Conservation (phyloP, 2,888 invertebrate species). For the Sicus ferrugineus region DNA sequence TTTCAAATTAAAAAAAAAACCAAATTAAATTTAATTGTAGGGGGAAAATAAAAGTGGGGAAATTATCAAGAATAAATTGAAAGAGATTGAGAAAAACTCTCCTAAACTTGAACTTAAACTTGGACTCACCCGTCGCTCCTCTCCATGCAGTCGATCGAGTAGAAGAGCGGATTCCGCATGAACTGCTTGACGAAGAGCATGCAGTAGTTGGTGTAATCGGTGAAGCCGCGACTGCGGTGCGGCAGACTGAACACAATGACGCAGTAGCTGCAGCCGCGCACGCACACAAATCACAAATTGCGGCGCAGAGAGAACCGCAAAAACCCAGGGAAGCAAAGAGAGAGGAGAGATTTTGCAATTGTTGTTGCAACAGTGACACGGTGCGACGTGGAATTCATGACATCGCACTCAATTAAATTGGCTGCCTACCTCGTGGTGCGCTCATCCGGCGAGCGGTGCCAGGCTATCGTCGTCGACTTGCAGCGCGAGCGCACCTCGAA, state of each 20-base stretch:
- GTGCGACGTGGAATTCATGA: constrained; percentile 17
- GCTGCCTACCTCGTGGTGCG: constrained; percentile 58
- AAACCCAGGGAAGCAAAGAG: neutral
- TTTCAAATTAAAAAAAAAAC: too few species aligned
- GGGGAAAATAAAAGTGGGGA: too few species aligned
- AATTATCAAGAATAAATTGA: too few species aligned
- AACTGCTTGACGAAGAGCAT: constrained; percentile 61
- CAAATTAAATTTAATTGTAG: too few species aligned
- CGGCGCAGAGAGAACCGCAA: constrained; percentile 17
- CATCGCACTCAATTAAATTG: neutral
- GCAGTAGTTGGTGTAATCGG: constrained; percentile 63
- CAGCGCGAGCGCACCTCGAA: constrained; percentile 67
- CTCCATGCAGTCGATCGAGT: constrained; percentile 58
- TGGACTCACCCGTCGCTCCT: constrained; percentile 54
- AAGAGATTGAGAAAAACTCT: too few species aligned
- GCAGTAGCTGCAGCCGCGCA: constrained; percentile 58
- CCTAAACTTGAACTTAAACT: neutral
- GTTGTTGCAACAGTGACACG: neutral
- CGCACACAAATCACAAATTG: too few species aligned
- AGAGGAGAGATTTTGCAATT: neutral
- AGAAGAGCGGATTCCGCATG: constrained; percentile 57
- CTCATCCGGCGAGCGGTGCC: constrained; percentile 67
- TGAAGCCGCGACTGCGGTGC: constrained; percentile 59
- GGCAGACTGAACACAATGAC: constrained; percentile 62
- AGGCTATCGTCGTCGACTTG: constrained; percentile 68